Percentiles rank a stretch among this genome's conserved stretches.
These are phyloP conservation scores for Pristionchus fissidentatus DNA, from an alignment of 2,888 invertebrate species.

Conservation along the genomic window DNA sequence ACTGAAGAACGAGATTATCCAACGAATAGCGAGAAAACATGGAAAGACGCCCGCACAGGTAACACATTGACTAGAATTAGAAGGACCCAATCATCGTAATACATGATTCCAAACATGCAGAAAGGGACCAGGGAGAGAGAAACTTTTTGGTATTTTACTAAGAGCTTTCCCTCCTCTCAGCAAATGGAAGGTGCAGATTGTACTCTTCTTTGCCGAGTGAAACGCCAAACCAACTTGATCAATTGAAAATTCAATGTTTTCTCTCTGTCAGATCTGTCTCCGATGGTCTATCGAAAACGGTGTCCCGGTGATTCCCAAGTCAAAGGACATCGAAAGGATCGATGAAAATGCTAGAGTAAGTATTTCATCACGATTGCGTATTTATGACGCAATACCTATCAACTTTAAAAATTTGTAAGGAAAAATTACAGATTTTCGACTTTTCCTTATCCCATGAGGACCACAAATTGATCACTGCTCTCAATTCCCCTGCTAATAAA, in stretches of 20 bases:
- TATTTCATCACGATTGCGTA: neutral
- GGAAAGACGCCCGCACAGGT: conserved; percentile 76
- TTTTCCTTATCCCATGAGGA: conserved; percentile 64
- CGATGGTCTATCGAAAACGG: conserved; percentile 76
- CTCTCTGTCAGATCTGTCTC: conserved; percentile 69
- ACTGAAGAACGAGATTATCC: conserved; percentile 70
- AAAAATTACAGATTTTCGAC: conserved; percentile 72
- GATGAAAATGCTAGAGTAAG: conserved; percentile 74
- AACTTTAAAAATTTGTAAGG: neutral
- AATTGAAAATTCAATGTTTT: too few relatives aligned
- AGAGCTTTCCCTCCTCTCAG: too few relatives aligned
- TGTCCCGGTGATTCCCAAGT: conserved; percentile 77
- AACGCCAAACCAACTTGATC: too few relatives aligned
- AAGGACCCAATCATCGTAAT: neutral
- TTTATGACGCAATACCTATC: neutral
- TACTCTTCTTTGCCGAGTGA: too few relatives aligned
- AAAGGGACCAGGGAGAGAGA: too few relatives aligned
- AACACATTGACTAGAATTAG: neutral
- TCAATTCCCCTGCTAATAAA: conserved; percentile 67
- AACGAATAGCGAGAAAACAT: conserved; percentile 71
- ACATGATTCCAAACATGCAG: neutral
- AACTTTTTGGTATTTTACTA: too few relatives aligned
- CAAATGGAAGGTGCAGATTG: too few relatives aligned
- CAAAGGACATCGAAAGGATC: conserved; percentile 73
- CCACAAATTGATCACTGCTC: conserved; percentile 61